phyloP scores from a whole-genome alignment of 2,113 vertebrate species.

The Gymnarchus niloticus region DNA sequence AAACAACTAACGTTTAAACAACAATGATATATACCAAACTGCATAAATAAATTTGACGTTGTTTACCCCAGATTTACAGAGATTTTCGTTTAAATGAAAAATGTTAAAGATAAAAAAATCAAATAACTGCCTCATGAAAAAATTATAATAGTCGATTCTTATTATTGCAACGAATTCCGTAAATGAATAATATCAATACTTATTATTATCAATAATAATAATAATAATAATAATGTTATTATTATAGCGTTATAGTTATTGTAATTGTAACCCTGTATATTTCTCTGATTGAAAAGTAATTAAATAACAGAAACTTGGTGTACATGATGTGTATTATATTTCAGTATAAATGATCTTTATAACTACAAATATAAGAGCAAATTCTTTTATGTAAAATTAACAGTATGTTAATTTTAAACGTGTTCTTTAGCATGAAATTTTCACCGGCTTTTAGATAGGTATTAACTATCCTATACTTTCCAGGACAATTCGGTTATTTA shows the following conservation, averaged over 20 bases:
- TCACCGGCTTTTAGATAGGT: not conserved
- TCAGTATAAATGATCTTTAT: not conserved
- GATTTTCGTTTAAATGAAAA: not conserved
- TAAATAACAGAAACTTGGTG: not conserved
- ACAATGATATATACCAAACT: not conserved
- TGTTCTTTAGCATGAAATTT: not conserved
- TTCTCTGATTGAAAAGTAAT: not conserved
- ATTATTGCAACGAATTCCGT: conserved; percentile 42
- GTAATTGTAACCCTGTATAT: not conserved
- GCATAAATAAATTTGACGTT: not conserved
- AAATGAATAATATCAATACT: not conserved
- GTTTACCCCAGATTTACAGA: not conserved
- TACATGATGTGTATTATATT: not conserved
- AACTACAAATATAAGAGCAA: not conserved
- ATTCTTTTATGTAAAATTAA: not conserved
- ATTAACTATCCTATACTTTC: not conserved
- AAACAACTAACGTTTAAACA: too few species aligned
- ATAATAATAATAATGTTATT: not conserved
- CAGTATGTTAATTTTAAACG: not conserved
- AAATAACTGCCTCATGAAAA: not conserved
- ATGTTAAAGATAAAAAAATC: not conserved
- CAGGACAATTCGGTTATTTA: not conserved
- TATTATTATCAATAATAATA: too few species aligned
- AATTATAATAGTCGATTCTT: not conserved
- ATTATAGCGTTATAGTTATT: not conserved